Base-by-base conservation (phyloP, 2,888 invertebrate genomes). In the Sinodicranocentrus sp. region DNA sequence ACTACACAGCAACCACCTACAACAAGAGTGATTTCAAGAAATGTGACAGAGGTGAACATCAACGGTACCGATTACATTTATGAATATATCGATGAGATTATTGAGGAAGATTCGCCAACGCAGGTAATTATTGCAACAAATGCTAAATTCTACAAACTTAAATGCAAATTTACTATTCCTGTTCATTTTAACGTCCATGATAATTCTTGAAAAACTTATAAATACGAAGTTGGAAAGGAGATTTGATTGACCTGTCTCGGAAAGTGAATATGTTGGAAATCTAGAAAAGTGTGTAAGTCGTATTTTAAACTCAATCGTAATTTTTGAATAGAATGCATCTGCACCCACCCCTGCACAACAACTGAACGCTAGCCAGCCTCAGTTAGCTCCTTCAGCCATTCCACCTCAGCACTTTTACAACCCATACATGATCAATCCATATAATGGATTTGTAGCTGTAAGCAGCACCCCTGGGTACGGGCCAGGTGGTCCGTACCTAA, bases 31-130 rank as follows among this genome's bases (percentile, higher is more conserved):
- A 82, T 75, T 23, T 82, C 84, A 0, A 65, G 76, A 33, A 79
- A 73, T 21, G 61, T 82, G 0, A 76, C 83, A 1, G 72, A 83
- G 17, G 72, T 76, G 17, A 77, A 83, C 59, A 77, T 76, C 23
- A 79, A 75, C 63, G 59, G 79, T 71, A 65, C 78, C 8, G 71
- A 83, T 44, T 54, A 79, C 72, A 70, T 82, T 48, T 75, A 83
- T 52, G 57, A 83, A 26, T 63, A 73, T 44, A 57, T 71, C 48
- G 71, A 82, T 43, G 63, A 85, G 54, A 57, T 82, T 39, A 71
- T 82, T 54, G 76, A 75, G 26, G 82, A 82, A 17, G 76, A 76
- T 23, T 76, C 61, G 10, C 82, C 82, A 21, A 17, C 65, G 5
- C 59, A 39, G n/a, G 0, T 19, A n/a, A n/a, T n/a, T n/a, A n/a